Base-by-base conservation (phyloP, 2,888 invertebrate genomes). In the Xanthia icteritia region DNA sequence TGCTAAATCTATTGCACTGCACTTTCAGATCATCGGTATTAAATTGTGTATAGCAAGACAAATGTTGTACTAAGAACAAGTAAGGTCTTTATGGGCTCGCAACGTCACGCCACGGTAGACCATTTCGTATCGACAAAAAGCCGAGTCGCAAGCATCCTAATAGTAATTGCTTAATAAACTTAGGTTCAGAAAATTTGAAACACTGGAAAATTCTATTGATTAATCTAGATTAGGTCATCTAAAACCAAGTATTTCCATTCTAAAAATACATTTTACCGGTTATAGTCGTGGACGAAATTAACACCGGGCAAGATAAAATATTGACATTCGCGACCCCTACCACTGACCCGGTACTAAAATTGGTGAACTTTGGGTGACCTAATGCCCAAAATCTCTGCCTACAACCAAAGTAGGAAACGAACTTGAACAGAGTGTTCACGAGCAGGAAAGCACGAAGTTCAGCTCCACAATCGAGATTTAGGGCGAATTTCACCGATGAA, bases 221-320 rank as follows among this genome's bases (percentile, higher is more conserved):
- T 48, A 20, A 45, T 45, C 17, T 20, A 51, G 61, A 80, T 27
- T 61, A 73, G 42, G 73, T 56, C 73, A 63, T 73, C 42, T 79
- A 76, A 54, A 80, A 72, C 45, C 45, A 61, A 61, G 20, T 8
- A 51, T 56, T 54, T 27, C 20, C 5, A 20, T 5, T 71, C 63
- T 48, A 42, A 73, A 39, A 81, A 70, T 72, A 77, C 2, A 23
- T 27, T n/a, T 27, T 31, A 2, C 20, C 6, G 39, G 42, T 42
- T 48, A n/a, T 23, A 27, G 20, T 11, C 27, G 70, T 11, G 27
- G 56, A 60, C 36, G 42, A 17, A 65, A 58, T 65, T 64, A 56
- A 13, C 39, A 76, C 39, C 1, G 42, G 20, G 20, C n/a, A 66
- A 15, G n/a, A 15, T 17, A 11, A 66, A 60, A 48, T 61, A 54